Conservation (phyloP, 1,140 invertebrate genomes). For the Zaprionus lachaisei region DNA sequence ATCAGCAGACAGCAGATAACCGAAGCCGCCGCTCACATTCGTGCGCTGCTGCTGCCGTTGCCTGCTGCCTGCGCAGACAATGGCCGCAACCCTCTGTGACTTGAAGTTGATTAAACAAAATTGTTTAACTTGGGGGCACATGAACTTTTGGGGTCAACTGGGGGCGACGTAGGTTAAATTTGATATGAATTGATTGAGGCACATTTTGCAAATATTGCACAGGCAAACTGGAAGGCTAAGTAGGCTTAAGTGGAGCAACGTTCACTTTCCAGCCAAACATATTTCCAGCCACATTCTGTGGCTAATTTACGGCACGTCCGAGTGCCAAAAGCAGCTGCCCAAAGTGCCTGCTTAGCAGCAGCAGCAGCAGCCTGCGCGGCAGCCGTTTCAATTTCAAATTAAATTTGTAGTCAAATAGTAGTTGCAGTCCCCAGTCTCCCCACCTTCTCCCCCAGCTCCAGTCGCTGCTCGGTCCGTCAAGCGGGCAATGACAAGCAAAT, state of each 20-base stretch:
- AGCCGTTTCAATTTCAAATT: constrained; percentile 79
- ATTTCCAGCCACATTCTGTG: constrained; percentile 38
- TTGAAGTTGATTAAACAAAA: constrained; percentile 71
- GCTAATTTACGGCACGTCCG: constrained; percentile 78
- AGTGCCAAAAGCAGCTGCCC: constrained; percentile 67
- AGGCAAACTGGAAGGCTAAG: constrained; percentile 19
- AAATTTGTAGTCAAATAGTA: constrained; percentile 80
- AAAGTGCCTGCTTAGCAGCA: constrained; percentile 46
- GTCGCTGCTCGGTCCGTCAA: constrained; percentile 57
- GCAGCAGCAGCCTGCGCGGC: constrained; percentile 44
- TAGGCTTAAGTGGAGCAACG: constrained; percentile 31
- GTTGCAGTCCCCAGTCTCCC: constrained; percentile 1
- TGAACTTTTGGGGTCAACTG: constrained; percentile 47
- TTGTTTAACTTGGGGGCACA: constrained; percentile 67
- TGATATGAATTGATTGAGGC: constrained; percentile 76
- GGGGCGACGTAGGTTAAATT: constrained; percentile 69
- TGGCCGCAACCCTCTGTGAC: constrained; percentile 7
- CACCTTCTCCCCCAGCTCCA: background rate
- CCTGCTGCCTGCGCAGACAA: constrained; percentile 51
- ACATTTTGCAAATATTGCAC: constrained; percentile 28
- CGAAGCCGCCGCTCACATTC: constrained; percentile 52
- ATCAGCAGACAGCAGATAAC: constrained; percentile 40
- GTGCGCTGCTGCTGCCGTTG: constrained; percentile 20
- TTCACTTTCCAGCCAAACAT: constrained; percentile 61
- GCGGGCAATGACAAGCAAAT: constrained; percentile 82